Base-by-base conservation (phyloP, 2,797 vertebrate genomes). In the Taeniopygia guttata region DNA sequence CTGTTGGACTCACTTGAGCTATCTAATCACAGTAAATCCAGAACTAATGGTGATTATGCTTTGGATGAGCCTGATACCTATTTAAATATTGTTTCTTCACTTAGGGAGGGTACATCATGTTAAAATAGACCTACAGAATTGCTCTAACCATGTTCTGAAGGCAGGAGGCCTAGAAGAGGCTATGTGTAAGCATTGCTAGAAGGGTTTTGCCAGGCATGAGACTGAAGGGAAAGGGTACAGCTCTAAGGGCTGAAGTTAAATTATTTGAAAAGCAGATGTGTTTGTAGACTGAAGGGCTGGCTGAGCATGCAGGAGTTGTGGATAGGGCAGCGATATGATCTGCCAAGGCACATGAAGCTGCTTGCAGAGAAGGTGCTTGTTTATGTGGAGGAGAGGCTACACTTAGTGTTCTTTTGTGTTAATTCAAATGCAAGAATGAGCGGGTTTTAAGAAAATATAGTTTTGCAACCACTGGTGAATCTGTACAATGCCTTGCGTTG, bases 391-490 rank as follows among this genome's bases (percentile, higher is more conserved):
- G 7, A 76, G 70, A 87, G 49, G 2, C 20, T 66, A 4, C 13
- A 4, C 13, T 58, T 42, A 10, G 36, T 0, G 0, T 38, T 76
- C 18, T 9, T 64, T 70, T 4, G 0, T 6, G 18, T 34, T 73
- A 49, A 42, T 56, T 67, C 3, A 3, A 87, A 74, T 8, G 11
- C 26, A 81, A n/a, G 21, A 14, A 27, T 58, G 16, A 25, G n/a
- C 23, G 7, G 1, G 2, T 6, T 34, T 42, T 43, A 30, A 43
- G 54, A 59, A 83, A 64, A 23, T 8, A 21, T 8, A n/a, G 22
- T 17, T 76, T 38, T 66, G 16, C 10, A 62, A 4, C 16, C 14
- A 17, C 13, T 34, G 8, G 10, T 48, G 36, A 82, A 52, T 25
- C 34, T 52, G 7, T 49, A 13, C 22, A 27, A 4, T 1, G 1